phyloP scores from a whole-genome alignment of 2,113 vertebrate genomes.

The Nibea coibor region DNA sequence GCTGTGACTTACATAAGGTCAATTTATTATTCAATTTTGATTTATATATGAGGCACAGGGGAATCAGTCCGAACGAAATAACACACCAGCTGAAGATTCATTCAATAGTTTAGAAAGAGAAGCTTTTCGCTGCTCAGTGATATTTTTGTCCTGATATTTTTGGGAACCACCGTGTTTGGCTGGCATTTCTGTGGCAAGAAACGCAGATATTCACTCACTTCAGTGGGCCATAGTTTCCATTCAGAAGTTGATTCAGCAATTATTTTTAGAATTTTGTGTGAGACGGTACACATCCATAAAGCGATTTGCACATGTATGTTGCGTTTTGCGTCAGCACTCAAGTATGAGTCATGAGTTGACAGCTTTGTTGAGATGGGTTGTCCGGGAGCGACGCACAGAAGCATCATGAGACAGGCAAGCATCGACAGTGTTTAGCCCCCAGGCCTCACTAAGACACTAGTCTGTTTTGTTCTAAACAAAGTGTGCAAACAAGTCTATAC shows the following conservation, averaged over 20 bases:
- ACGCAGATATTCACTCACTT: background rate
- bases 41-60: background rate
- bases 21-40: background rate
- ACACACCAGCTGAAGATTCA: background rate
- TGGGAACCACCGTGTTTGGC: background rate
- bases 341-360: conserved; percentile 15
- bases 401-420: conserved; percentile 23
- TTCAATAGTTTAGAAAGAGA: background rate
- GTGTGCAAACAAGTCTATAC: background rate
- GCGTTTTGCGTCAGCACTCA: background rate
- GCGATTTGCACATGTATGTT: background rate
- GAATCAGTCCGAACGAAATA: background rate
- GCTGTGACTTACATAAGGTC: background rate
- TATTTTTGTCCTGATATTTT: background rate
- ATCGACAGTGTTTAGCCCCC: background rate
- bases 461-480: background rate
- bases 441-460: background rate
- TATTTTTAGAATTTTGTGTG: too few species aligned
- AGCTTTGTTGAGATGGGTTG: conserved; percentile 5
- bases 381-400: background rate
- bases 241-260: too few species aligned
- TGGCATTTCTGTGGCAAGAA: background rate
- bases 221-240: too few species aligned
- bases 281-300: background rate
- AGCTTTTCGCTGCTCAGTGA: background rate